Conservation (phyloP, 1,140 invertebrate genomes). For the Drosophila truncata region DNA sequence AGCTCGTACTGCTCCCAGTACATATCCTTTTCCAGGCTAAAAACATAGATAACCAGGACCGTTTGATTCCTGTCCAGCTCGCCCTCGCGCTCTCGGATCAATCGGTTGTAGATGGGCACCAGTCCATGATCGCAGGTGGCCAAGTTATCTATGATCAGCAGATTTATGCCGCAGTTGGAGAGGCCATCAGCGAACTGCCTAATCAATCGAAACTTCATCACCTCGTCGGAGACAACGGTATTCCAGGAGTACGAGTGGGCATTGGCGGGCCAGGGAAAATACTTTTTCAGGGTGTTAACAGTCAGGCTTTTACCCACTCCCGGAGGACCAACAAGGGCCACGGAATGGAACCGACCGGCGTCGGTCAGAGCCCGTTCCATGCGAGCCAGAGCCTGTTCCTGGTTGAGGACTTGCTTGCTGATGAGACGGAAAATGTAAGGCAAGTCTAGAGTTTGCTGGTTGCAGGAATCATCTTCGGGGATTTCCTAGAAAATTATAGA, state of each 20-base stretch:
- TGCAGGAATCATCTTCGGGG: constrained; percentile 21
- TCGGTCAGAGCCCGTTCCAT: constrained; percentile 37
- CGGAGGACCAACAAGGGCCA: constrained; percentile 65
- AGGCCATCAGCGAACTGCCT: constrained; percentile 59
- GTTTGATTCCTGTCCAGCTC: constrained; percentile 43
- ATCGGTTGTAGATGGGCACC: constrained; percentile 57
- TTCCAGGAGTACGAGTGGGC: constrained; percentile 73
- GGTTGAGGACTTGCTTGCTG: constrained; percentile 54
- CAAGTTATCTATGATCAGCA: constrained; percentile 73
- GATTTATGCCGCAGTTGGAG: constrained; percentile 66
- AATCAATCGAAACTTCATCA: constrained; percentile 61
- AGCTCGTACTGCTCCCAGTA: constrained; percentile 66
- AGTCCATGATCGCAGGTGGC: constrained; percentile 55
- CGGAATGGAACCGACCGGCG: constrained; percentile 35
- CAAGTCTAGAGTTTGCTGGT: constrained; percentile 25
- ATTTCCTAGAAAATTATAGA: background rate
- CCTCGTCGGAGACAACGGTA: constrained; percentile 59
- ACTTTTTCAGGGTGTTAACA: constrained; percentile 19
- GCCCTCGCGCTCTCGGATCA: constrained; percentile 58
- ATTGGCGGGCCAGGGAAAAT: constrained; percentile 77
- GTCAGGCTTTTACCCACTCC: constrained; percentile 72
- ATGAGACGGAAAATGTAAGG: constrained; percentile 43
- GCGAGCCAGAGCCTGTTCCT: constrained; percentile 55
- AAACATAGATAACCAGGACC: constrained; percentile 69
- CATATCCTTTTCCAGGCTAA: constrained; percentile 44